Base-by-base conservation (phyloP, 2,888 invertebrate genomes). In the Pandemis cinnamomeana region DNA sequence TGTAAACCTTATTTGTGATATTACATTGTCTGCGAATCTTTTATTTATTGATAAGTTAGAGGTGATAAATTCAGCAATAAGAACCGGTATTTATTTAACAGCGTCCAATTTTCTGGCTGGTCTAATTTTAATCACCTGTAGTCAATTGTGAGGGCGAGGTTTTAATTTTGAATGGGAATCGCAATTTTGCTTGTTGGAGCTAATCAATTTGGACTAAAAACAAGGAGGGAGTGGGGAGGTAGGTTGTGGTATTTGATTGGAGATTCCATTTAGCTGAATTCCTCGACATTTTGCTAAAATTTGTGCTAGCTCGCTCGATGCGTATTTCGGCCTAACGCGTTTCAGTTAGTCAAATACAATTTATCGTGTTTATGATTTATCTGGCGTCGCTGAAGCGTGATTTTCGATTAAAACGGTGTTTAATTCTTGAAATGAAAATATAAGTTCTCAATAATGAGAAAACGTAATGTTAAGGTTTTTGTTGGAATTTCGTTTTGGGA, bases 1-100 rank as follows among this genome's bases (percentile, higher is more conserved):
- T 80, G 81, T 78, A 75, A 75, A 78, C 75, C 75, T 78, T 80
- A 78, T 82, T 80, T 80, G 80, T 79, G 77, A 63, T 77, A 77
- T 78, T 77, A 64, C 42, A 42, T 55, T 68, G 58, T 74, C 70
- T 67, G 67, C 44, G 60, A 42, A 64, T 58, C 42, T 63, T 63
- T 58, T 72, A 72, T 69, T 72, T 69, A 62, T 71, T 53, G 64
- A 69, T 69, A 51, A 36, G 46, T 58, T 42, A 36, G 27, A 20
- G 11, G n/a, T 44, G 48, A 69, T 60, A 60, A 64, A 72, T 15
- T 69, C 20, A 3, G 7, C 42, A 58, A n/a, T 64, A 42, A 62
- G 41, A 41, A n/a, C 5, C 36, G 7, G 27, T 62, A 58, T 48
- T 55, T 67, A 72, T 67, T 51, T 67, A 53, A 44, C 27, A 51